These are phyloP conservation scores for Aurelia sp. DNA, from an alignment of 30 jellyfish, hydroid and myxozoan species.

Conservation along the genomic window DNA sequence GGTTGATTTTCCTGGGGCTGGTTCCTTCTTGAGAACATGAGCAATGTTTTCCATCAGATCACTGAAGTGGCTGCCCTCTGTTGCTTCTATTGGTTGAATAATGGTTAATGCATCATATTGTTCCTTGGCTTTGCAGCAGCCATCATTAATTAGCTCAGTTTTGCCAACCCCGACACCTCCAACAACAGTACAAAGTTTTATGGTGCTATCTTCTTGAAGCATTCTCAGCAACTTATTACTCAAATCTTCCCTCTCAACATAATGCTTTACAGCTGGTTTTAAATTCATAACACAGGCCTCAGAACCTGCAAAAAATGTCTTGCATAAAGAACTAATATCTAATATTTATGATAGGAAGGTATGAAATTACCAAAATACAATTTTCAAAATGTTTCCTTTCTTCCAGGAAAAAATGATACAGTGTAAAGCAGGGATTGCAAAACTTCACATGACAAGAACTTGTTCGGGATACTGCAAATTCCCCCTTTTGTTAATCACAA, in stretches of 20 bases:
- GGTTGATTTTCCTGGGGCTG: too few species aligned
- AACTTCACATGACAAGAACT: too few species aligned
- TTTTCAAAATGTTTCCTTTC: too few species aligned
- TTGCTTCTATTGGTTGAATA: not conserved
- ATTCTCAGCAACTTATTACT: not conserved
- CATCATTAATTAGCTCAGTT: not conserved
- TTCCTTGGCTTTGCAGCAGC: not conserved
- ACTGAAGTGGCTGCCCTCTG: not conserved
- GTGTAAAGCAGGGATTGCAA: too few species aligned
- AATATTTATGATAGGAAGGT: too few species aligned
- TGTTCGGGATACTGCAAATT: too few species aligned
- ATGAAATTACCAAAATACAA: too few species aligned
- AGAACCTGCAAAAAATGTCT: too few species aligned
- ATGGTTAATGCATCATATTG: not conserved
- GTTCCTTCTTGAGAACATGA: not conserved
- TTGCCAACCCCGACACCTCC: slow-evolving; percentile 21
- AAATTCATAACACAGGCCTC: too few species aligned
- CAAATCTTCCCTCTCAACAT: not conserved
- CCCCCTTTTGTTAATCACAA: too few species aligned
- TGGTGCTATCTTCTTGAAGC: not conserved
- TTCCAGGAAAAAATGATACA: too few species aligned
- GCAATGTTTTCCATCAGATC: not conserved
- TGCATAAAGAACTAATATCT: too few species aligned
- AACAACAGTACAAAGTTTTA: not conserved
- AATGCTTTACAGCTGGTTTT: not conserved